phyloP scores from a whole-genome alignment of 2,888 invertebrate genomes.

The Lepidochrysops patricia region DNA sequence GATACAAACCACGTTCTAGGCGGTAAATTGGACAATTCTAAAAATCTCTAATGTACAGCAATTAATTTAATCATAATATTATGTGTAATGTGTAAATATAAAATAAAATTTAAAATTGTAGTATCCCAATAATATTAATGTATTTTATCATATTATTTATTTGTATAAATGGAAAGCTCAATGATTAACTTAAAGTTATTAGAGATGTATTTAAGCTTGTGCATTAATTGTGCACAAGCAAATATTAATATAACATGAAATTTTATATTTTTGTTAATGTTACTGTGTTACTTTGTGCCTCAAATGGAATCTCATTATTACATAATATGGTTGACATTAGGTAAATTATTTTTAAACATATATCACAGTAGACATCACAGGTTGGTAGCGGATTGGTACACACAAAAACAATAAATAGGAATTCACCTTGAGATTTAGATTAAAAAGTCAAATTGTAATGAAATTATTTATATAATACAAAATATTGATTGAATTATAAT shows the following conservation, averaged over 20 bases:
- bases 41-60: constrained; percentile 27
- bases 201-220: constrained; percentile 53
- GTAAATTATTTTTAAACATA: constrained; percentile 28
- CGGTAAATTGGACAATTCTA: constrained; percentile 22
- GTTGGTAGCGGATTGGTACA: constrained; percentile 21
- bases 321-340: constrained; percentile 21
- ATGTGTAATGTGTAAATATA: constrained; percentile 50
- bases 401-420: neutral
- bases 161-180: constrained; percentile 73
- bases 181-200: constrained; percentile 69
- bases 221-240: constrained; percentile 58
- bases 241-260: constrained; percentile 47
- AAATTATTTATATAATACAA: neutral
- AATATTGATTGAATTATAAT: too few species aligned
- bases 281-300: constrained; percentile 64
- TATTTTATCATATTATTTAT: constrained; percentile 62
- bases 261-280: constrained; percentile 57
- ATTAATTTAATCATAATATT: constrained; percentile 33
- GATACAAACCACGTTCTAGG: constrained; percentile 72
- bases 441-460: neutral
- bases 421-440: constrained; percentile 6
- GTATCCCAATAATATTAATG: constrained; percentile 36
- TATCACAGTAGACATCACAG: constrained; percentile 45
- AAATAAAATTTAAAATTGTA: constrained; percentile 34
- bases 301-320: constrained; percentile 61